Percentiles rank a stretch among this genome's conserved stretches.
phyloP scores from a whole-genome alignment of 2,888 invertebrate species.

The Plusia festucae region DNA sequence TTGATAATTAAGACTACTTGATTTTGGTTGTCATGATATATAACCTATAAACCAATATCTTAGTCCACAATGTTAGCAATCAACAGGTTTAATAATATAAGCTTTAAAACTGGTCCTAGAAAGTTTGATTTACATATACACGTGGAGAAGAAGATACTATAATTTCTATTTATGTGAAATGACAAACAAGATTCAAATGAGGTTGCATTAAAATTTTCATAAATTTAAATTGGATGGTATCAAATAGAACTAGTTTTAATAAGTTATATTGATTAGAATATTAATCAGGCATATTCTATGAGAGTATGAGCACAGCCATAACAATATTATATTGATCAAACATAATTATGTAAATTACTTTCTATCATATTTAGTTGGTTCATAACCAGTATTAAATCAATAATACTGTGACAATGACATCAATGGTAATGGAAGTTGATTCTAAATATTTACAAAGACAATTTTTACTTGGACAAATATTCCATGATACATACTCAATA shows the following conservation, averaged over 20 bases:
- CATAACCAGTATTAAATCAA: constrained; percentile 3
- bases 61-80: constrained; percentile 1
- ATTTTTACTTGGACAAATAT: neutral
- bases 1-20: constrained; percentile 14
- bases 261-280: neutral
- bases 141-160: neutral
- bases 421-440: neutral
- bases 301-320: no score
- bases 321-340: no score
- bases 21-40: constrained; percentile 3
- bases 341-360: constrained; percentile 1
- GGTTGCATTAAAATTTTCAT: constrained; percentile 2
- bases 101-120: constrained; percentile 17
- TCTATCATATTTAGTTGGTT: neutral
- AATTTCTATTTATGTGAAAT: neutral
- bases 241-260: neutral
- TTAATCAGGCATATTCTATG: neutral
- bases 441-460: neutral
- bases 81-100: constrained; percentile 22
- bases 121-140: constrained; percentile 29
- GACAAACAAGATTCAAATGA: neutral
- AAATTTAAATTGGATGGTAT: neutral
- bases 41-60: constrained; percentile 37
- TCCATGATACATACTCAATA: neutral
- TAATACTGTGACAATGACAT: constrained; percentile 1